Evolutionary conservation across 2,888 invertebrate species (phyloP), one percentile per base, ranked within the genome.

Genomic region (Agonum fuliginosum): DNA sequence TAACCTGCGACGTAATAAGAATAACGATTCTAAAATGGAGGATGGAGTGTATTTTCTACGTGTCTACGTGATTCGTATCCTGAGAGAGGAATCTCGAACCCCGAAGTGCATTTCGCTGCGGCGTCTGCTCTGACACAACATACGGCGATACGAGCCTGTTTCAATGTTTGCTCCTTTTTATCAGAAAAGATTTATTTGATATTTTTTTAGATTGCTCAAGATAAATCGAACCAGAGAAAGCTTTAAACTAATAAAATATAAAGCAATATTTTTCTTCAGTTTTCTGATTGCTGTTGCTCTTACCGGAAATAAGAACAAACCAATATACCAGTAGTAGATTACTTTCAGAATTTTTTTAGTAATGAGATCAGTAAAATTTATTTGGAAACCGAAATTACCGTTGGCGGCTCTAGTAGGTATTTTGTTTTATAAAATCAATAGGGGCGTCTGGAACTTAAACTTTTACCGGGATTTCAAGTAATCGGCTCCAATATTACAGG

Each of bases 1-100:
- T 24, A 54, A 48, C 48, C 54, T 54, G n/a, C 24, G 20, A 10
- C 3, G 54, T 27, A 54, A 54, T 69, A 69, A 41, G 24, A 69
- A 46, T 69, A 69, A 69, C 69, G 43, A 69, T 69, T 69, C 24
- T 5, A 24, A 54, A 12, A 54, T 54, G 48, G 46, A 48, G 20
- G 24, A 54, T 54, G 48, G 46, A 48, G 20, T 20, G 48, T 48
- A 48, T 48, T 20, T 22, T 48, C 12, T 27, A 54, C 24, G 54
- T 54, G 22, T 51, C 8, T 54, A 54, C 54, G 54, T 54, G 54
- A 8, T 54, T 22, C 24, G 54, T 24, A 54, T 54, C 54, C 54
- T 12, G 22, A 4, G 12, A 1, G 22, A 54, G 54, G 12, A 54
- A 54, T 54, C n/a, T n/a, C 22, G 48, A 10, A 54, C 22, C 54